Conservation (phyloP, 1,140 invertebrate species). For the Nylanderia fulva region DNA sequence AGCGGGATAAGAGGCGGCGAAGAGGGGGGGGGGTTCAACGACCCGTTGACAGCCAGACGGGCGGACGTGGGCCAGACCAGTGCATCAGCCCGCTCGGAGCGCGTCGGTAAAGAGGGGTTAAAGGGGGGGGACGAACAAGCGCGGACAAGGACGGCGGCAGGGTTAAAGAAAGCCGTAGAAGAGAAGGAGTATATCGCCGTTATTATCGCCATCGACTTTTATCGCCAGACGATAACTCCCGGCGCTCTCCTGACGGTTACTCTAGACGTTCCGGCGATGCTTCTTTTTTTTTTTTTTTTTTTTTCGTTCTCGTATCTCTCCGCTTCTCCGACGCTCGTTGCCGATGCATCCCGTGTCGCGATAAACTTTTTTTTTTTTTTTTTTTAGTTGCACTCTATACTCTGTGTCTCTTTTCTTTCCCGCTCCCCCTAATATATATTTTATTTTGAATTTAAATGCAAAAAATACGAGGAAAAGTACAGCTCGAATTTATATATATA, state of each 20-base stretch:
- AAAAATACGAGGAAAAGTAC: background rate
- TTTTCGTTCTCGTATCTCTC: constrained; percentile 61
- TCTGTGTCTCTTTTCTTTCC: constrained; percentile 4
- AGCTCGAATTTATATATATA: background rate
- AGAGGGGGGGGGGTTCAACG: constrained; percentile 77
- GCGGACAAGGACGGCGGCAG: constrained; percentile 38
- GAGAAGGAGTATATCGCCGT: constrained; percentile 74
- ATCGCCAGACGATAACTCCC: constrained; percentile 80
- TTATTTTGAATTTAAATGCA: constrained; percentile 4
- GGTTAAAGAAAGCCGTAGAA: constrained; percentile 44
- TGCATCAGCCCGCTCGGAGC: constrained; percentile 71
- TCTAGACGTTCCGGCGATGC: constrained; percentile 68
- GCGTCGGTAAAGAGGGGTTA: constrained; percentile 41
- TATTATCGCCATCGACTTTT: constrained; percentile 82
- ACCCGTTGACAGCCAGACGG: constrained; percentile 80
- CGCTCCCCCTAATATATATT: background rate
- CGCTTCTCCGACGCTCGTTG: constrained; percentile 15
- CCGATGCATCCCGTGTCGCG: constrained; percentile 22
- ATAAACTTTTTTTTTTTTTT: constrained; percentile 1
- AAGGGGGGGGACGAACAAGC: constrained; percentile 15
- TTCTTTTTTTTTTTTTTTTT: constrained; percentile 45
- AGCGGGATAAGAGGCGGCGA: constrained; percentile 67
- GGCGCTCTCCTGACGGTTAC: constrained; percentile 71
- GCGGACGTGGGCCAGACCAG: constrained; percentile 79
- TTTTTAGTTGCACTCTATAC: background rate